Evolutionary conservation across 2,888 invertebrate genomes (phyloP), one percentile per base, ranked within the genome.

Genomic region (Campoplex nolae): DNA sequence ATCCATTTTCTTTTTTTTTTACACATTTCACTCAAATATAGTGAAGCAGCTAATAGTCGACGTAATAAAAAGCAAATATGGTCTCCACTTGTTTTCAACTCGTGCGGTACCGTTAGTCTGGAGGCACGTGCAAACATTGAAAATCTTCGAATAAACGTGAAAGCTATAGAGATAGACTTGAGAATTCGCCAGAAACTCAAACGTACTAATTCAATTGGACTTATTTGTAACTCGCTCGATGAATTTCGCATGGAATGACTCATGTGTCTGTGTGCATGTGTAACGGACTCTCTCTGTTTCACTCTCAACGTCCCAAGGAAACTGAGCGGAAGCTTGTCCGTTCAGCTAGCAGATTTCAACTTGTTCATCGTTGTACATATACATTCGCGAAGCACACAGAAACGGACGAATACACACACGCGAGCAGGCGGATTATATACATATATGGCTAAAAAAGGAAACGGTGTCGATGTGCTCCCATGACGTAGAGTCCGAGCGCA

Each of bases 331-430:
- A 85, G 74, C 85, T 83, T 74, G 77, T 75, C 75, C 82, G 62
- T 65, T 68, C 54, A 54, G 56, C 77, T 56, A 83, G 83, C 68
- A 84, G 81, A 82, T 86, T 88, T 74, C 45, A 86, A 88, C 83
- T 88, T 84, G 80, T 65, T 80, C 80, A 73, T 48, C 73, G 58
- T 38, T 56, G 48, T 38, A 67, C 13, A 65, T 9, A 65, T 9
- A 65, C 45, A 45, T 18, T 18, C 58, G 42, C 23, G 9, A 8
- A 35, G 35, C n/a, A 18, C 42, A 42, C 9, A 8, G 2, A 1
- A 3, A 7, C 42, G 42, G 3, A 1, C 42, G 9, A 3, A 42
- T 7, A 42, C 42, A 42, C 42, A 42, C 42, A 9, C 9, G 9
- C 42, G 6, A 1, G 18, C 28, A 38, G 11, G 38, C 35, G 23